Base-by-base conservation (phyloP, 2,797 vertebrate genomes). In the Pipistrellus nathusii region DNA sequence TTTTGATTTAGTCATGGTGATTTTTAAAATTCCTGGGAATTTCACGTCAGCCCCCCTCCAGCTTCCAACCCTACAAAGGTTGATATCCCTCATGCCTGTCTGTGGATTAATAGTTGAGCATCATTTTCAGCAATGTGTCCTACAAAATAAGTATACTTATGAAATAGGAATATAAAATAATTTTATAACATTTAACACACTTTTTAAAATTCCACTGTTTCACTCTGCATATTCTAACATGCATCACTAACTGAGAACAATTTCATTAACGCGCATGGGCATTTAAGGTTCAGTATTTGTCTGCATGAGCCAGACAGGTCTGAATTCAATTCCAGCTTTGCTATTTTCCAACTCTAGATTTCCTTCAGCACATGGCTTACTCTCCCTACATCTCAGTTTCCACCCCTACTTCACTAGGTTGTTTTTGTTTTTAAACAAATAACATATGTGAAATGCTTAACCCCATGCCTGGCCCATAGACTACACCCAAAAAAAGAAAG, bases 11-110 rank as follows among this genome's bases (percentile, higher is more conserved):
- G 75, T 87, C 62, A 87, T n/a, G 73, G 44, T 89, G 59, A 85
- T 85, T 88, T 94, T 85, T 41, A 41, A 86, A 81, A 83, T 77
- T 76, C 53, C 53, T 5, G 76, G 32, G 71, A 82, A 55, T 66
- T 66, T 71, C 38, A 71, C 8, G 38, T 51, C 38, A 35, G 11
- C 4, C 8, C 51, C 25, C 41, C 18, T 71, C 18, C 10, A 72
- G 76, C 21, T 57, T 88, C 73, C 57, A 35, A 62, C 20, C 5
- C 20, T 51, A 44, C 3, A 4, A 81, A n/a, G 30, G 18, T 20
- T 32, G 51, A 4, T 44, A 13, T 44, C 82, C 38, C 30, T 35
- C 13, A 82, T 57, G 9, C 53, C 15, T 44, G 12, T 78, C 14
- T 48, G 12, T 78, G 66, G 11, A 51, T 57, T 57, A 78, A 59